Percentiles rank a stretch among this genome's conserved stretches.
Evolutionary conservation across 2,888 invertebrate species (phyloP).

Genomic region (Galerucella nymphaeae): DNA sequence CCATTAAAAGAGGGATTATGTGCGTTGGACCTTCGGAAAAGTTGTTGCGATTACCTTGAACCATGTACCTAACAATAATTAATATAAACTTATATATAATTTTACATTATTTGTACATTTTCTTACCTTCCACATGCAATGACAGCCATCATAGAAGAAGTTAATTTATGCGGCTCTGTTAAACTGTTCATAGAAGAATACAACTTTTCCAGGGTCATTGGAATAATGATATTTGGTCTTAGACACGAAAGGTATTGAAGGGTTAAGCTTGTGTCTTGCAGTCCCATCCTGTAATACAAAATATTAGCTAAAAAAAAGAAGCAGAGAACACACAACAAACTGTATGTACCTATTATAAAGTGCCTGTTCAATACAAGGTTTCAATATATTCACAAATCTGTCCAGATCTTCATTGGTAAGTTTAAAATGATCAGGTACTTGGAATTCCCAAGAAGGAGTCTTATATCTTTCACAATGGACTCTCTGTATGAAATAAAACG

Average conservation of each 20-base stretch:
- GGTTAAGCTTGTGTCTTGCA: constrained; percentile 72
- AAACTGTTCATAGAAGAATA: constrained; percentile 84
- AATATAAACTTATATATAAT: not conserved
- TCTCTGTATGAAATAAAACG: constrained; percentile 71
- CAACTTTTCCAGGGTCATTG: constrained; percentile 83
- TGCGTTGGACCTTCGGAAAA: constrained; percentile 84
- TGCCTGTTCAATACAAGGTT: constrained; percentile 80
- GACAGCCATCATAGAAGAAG: constrained; percentile 78
- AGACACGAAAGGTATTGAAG: constrained; percentile 82
- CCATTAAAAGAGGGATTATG: constrained; percentile 82
- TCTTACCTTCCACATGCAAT: constrained; percentile 73
- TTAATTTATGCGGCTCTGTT: constrained; percentile 88
- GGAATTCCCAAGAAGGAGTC: constrained; percentile 75
- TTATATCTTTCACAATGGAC: constrained; percentile 76
- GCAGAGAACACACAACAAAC: too few species aligned
- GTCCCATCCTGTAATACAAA: constrained; percentile 70
- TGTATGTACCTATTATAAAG: constrained; percentile 70
- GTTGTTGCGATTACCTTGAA: constrained; percentile 67
- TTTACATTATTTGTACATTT: not conserved
- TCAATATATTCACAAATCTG: constrained; percentile 80
- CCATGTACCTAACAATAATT: constrained; percentile 57
- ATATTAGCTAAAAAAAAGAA: not conserved
- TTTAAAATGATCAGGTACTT: constrained; percentile 74
- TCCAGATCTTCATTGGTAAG: constrained; percentile 85
- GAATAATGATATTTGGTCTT: constrained; percentile 85